Conservation (phyloP, 2,113 vertebrate species). For the Crocuta crocuta region DNA sequence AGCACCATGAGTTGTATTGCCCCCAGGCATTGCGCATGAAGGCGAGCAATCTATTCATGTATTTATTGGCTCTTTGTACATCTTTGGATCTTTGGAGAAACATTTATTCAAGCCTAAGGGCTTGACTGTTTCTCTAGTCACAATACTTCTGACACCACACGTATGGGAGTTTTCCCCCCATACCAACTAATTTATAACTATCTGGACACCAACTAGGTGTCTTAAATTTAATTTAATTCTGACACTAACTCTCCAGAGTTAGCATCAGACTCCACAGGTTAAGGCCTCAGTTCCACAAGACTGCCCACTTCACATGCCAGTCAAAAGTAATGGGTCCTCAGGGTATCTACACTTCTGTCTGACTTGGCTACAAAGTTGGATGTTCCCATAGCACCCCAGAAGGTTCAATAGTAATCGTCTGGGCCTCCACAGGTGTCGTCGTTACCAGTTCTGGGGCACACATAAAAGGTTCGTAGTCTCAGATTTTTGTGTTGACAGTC, state of each 20-base stretch:
- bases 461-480: too few relatives aligned
- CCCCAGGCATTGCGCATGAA: too few relatives aligned
- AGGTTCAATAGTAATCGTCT: background rate
- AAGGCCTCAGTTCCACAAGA: background rate
- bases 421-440: too few relatives aligned
- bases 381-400: background rate
- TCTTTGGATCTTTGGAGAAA: background rate
- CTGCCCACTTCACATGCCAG: background rate
- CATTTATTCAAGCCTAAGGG: background rate
- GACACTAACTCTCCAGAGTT: background rate
- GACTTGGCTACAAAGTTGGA: background rate
- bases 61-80: background rate
- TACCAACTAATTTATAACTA: background rate
- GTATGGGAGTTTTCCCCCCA: background rate
- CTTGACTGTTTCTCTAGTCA: background rate
- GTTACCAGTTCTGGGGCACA: too few relatives aligned
- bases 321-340: background rate
- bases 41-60: too few relatives aligned
- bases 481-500: too few relatives aligned
- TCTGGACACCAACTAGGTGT: background rate
- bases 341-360: background rate
- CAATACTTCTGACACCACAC: constrained; percentile 7
- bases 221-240: background rate
- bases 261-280: background rate
- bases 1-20: too few relatives aligned